Base-by-base conservation (phyloP, 2,888 invertebrate species). In the Drosophila subsilvestris region DNA sequence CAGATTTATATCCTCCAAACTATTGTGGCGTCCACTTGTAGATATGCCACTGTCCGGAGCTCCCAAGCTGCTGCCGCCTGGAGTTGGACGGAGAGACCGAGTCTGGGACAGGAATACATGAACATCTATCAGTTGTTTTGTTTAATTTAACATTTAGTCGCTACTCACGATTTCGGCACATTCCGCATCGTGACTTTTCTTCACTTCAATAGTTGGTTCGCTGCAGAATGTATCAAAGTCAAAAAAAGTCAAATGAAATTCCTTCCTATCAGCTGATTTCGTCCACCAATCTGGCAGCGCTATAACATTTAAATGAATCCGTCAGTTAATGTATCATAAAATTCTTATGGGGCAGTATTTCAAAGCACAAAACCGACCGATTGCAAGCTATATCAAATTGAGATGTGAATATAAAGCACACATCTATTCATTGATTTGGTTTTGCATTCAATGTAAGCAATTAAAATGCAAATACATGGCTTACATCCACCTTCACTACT, bases 1-100 rank as follows among this genome's bases (percentile, higher is more conserved):
- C 53, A 96, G 93, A 92, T 95, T 95, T 66, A 95, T 94, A 79
- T 97, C 97, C 86, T 97, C 96, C 78, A 95, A 93, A 86, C 95
- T 95, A 54, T 94, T 94, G 90, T 95, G 95, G 25, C 91, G 83
- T 27, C 83, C 90, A 55, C 86, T 73, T 68, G 90, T 79, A 22
- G 89, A 72, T 25, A 82, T 76, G 29, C 79, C 83, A 43, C 87
- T 73, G 37, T 76, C 81, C 51, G 72, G 73, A 2, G 67, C 63
- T 17, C 75, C 86, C 6, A 72, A 74, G 42, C 84, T 80, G 42
- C 84, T 80, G 9, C 87, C 72, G 45, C 86, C 79, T 32, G 86
- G 88, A 10, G 89, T 89, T 58, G 86, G 22, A 86, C 74, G 73
- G 70, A 71, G 17, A 89, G 74, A 65, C 89, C 78, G 80, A 90